Conservation (phyloP, 2,113 vertebrate species). For the Puma concolor region DNA sequence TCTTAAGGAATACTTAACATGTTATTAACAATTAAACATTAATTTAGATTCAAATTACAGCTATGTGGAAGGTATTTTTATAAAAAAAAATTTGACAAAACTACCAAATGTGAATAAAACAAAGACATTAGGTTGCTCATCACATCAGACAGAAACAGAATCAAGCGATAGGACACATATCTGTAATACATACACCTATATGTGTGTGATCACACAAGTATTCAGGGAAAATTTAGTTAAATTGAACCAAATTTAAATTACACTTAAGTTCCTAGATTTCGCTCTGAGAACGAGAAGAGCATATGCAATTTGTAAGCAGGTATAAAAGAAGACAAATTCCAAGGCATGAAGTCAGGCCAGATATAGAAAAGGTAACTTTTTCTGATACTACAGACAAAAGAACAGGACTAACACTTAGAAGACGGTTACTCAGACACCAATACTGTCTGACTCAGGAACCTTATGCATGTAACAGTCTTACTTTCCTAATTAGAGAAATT, state of each 20-base stretch:
- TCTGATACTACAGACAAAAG: neutral
- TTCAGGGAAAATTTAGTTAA: neutral
- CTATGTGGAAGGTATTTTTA: neutral
- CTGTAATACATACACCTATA: neutral
- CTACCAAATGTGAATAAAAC: neutral
- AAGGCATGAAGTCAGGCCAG: neutral
- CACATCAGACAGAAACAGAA: neutral
- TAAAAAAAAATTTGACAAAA: neutral
- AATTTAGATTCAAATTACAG: slow-evolving; percentile 14
- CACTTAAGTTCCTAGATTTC: neutral
- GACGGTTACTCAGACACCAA: neutral
- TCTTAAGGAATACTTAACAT: neutral
- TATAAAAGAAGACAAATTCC: neutral
- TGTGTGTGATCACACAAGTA: neutral
- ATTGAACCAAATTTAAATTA: neutral
- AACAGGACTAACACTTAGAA: neutral
- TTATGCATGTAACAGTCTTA: neutral
- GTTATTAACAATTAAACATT: neutral
- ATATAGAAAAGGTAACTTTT: neutral
- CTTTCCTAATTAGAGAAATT: neutral
- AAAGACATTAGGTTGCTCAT: neutral
- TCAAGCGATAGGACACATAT: neutral
- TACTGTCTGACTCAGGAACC: neutral
- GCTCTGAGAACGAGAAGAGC: neutral
- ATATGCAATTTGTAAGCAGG: neutral